A percentile compares a stretch with the other conserved stretches of the same genome.
These are phyloP conservation scores for Cephus spinipes DNA, from an alignment of 2,888 invertebrate species.

Conservation along the genomic window DNA sequence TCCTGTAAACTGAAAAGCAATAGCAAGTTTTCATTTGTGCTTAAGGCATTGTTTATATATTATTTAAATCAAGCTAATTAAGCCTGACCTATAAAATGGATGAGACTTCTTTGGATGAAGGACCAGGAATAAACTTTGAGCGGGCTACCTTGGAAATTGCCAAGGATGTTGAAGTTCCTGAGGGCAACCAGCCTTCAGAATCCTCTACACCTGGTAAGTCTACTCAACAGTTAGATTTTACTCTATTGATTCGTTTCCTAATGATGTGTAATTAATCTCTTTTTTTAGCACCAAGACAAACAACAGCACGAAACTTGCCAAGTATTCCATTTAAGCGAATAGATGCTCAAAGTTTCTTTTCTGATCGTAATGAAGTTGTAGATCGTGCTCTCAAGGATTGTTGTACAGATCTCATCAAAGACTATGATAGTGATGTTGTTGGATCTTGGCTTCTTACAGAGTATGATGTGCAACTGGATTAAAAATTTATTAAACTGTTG, in stretches of 20 bases:
- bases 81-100: constrained; percentile 10
- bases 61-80: not conserved
- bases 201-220: not conserved
- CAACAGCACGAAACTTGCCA: constrained; percentile 25
- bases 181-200: not conserved
- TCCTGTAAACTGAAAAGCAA: not conserved
- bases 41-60: not conserved
- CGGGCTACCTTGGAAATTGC: constrained; percentile 50
- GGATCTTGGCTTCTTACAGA: constrained; percentile 86
- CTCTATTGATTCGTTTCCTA: not conserved
- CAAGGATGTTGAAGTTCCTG: constrained; percentile 36
- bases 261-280: not conserved
- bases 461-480: constrained; percentile 68
- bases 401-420: constrained; percentile 73
- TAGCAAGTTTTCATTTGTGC: not conserved
- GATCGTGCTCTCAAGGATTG: constrained; percentile 80
- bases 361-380: constrained; percentile 79
- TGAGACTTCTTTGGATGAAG: constrained; percentile 48
- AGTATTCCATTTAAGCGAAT: constrained; percentile 48
- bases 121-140: constrained; percentile 50
- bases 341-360: constrained; percentile 77
- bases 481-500: not conserved
- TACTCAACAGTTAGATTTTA: not conserved
- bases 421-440: constrained; percentile 76
- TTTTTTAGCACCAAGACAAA: not conserved